Conservation (phyloP, 2,113 vertebrate species). For the Oreochromis spilurus region DNA sequence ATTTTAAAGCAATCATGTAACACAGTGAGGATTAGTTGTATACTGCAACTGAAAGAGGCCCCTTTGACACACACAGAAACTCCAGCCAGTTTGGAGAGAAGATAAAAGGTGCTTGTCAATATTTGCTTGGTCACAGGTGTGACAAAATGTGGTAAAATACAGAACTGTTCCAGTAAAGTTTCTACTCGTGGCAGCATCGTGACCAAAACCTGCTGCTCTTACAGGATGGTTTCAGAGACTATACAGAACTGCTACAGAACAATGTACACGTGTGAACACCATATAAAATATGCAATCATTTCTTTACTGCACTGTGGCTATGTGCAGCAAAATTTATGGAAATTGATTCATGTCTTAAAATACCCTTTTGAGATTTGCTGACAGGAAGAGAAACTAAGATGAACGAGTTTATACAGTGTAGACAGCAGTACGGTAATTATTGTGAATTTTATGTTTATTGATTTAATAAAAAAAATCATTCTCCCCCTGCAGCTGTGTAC, state of each 20-base stretch:
- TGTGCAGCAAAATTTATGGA: background rate
- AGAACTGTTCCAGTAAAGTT: background rate
- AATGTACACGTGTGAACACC: background rate
- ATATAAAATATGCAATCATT: background rate
- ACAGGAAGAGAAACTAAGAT: background rate
- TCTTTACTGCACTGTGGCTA: background rate
- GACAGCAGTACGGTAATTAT: background rate
- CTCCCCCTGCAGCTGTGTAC: background rate
- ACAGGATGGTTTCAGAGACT: background rate
- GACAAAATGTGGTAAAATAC: background rate
- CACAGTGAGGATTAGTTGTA: background rate
- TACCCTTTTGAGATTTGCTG: background rate
- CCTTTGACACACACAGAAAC: background rate
- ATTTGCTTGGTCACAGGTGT: background rate
- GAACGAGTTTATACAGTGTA: background rate
- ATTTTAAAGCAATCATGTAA: background rate
- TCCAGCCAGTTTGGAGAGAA: background rate
- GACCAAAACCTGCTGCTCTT: background rate
- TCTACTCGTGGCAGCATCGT: background rate
- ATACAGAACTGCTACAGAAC: background rate
- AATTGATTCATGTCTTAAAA: background rate
- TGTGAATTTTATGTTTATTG: background rate
- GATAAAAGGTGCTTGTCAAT: background rate
- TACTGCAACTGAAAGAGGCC: background rate
- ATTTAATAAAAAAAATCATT: background rate